phyloP scores from a whole-genome alignment of 1,140 invertebrate species.

The Brachionus sp. region DNA sequence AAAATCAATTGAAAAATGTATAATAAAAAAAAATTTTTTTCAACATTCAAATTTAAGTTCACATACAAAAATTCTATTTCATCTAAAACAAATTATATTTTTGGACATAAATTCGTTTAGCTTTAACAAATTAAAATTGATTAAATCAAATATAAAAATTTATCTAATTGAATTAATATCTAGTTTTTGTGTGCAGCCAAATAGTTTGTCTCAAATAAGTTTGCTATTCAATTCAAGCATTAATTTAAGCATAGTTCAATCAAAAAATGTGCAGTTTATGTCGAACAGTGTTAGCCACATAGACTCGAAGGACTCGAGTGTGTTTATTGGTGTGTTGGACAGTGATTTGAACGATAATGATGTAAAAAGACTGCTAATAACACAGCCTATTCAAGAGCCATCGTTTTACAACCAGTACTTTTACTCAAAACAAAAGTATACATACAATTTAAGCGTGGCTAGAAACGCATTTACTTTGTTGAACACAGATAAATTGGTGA shows the following conservation, averaged over 20 bases:
- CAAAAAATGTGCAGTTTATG: conserved; percentile 31
- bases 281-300: not conserved
- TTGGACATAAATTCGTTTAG: not conserved
- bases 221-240: not conserved
- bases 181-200: conserved; percentile 12
- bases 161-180: not conserved
- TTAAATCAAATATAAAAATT: not conserved
- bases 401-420: not conserved
- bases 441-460: not conserved
- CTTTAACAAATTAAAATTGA: not conserved
- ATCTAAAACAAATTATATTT: conserved; percentile 1
- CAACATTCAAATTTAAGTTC: not conserved
- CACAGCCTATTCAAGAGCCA: not conserved
- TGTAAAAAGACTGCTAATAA: not conserved
- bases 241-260: not conserved
- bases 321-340: not conserved
- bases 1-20: not conserved
- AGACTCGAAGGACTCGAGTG: not conserved
- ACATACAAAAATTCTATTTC: not conserved
- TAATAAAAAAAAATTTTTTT: not conserved
- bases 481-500: not conserved
- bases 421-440: conserved; percentile 5
- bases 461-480: not conserved
- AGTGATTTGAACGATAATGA: not conserved
- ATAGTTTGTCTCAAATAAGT: not conserved